Evolutionary conservation across 1,140 invertebrate genomes (phyloP).

Genomic region (Calosoma granatense): DNA sequence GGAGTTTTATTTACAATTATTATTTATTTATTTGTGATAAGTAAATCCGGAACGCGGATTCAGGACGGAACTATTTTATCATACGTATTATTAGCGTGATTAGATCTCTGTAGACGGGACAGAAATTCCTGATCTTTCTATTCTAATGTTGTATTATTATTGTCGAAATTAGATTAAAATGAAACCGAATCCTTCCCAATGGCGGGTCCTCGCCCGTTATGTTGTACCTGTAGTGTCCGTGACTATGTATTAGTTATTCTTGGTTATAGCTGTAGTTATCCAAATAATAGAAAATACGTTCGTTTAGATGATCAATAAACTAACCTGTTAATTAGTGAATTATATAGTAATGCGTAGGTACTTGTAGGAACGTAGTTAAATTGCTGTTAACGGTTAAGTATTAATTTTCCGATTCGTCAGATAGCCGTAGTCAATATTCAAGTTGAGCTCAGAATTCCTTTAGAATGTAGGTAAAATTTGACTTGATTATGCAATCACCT

Average conservation of each 20-base stretch:
- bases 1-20: not conserved
- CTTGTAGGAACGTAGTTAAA: not conserved
- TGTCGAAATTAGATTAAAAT: not conserved
- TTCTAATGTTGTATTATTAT: not conserved
- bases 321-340: too few species aligned
- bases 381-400: not conserved
- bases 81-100: too few species aligned
- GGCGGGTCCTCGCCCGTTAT: not conserved
- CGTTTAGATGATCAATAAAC: too few species aligned
- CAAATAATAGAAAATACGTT: not conserved
- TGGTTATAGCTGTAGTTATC: not conserved
- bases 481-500: too few species aligned
- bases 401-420: too few species aligned
- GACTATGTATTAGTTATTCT: too few species aligned
- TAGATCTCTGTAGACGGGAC: too few species aligned
- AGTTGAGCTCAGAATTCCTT: too few species aligned
- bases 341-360: too few species aligned
- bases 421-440: too few species aligned
- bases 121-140: too few species aligned
- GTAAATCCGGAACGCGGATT: not conserved
- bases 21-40: not conserved
- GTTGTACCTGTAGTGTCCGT: not conserved
- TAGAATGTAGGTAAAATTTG: too few species aligned
- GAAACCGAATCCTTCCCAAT: not conserved
- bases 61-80: not conserved